phyloP scores from a whole-genome alignment of 1,140 invertebrate species.

The Leptopilina boulardi region DNA sequence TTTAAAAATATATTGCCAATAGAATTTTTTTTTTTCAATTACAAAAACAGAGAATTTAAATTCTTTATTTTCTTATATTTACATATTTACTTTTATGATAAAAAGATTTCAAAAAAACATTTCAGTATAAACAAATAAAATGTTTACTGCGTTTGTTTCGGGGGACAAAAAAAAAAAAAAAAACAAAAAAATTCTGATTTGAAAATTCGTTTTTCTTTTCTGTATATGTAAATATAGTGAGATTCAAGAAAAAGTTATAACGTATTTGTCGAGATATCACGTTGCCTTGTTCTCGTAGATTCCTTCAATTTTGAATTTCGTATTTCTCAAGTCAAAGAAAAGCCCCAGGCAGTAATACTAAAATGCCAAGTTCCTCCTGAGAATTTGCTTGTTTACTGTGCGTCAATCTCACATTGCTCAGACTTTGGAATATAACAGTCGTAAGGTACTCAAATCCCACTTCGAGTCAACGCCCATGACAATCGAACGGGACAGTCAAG shows the following conservation, averaged over 20 bases:
- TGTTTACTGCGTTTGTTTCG: background rate
- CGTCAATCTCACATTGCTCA: slow-evolving; percentile 5
- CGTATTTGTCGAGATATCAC: slow-evolving; percentile 5
- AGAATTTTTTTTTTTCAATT: too few species aligned
- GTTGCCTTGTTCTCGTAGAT: background rate
- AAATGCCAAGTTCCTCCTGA: slow-evolving; percentile 6
- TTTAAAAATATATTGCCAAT: too few species aligned
- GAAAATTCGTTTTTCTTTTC: slow-evolving; percentile 1
- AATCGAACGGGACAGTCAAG: slow-evolving; percentile 15
- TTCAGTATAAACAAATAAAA: too few species aligned
- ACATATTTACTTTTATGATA: too few species aligned
- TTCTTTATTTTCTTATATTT: too few species aligned
- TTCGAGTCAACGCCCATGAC: slow-evolving; percentile 15
- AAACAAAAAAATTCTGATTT: background rate
- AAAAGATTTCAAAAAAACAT: too few species aligned
- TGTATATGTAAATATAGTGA: background rate
- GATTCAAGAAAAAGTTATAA: background rate
- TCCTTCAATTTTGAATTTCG: slow-evolving; percentile 9
- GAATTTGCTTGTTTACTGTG: slow-evolving; percentile 2
- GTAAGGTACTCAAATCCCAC: slow-evolving; percentile 13
- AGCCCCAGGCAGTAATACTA: slow-evolving; percentile 22
- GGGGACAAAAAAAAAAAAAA: too few species aligned
- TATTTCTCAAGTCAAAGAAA: slow-evolving; percentile 12
- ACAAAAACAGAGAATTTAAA: too few species aligned
- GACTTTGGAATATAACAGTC: slow-evolving; percentile 17